Conservation (phyloP, 2,888 invertebrate species). For the Eugnorisma glareosa region DNA sequence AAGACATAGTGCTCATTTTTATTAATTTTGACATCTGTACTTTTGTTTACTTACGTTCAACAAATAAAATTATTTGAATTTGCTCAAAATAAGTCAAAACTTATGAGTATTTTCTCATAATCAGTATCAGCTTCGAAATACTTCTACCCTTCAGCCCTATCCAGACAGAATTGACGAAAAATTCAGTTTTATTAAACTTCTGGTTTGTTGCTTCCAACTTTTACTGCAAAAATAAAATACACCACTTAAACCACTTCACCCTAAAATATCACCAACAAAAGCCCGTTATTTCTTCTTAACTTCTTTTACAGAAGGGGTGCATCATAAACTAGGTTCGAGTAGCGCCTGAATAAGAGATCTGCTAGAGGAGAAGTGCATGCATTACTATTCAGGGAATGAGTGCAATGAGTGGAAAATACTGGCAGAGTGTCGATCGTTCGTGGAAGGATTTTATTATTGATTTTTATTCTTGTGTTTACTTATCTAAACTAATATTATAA, state of each 20-base stretch:
- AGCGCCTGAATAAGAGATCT: slow-evolving; percentile 69
- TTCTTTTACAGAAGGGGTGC: slow-evolving; percentile 37
- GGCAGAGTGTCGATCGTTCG: slow-evolving; percentile 10
- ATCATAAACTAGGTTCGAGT: slow-evolving; percentile 53
- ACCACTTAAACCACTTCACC: neutral
- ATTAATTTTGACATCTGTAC: too few relatives aligned
- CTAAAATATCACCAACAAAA: slow-evolving; percentile 1
- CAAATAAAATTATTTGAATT: too few relatives aligned
- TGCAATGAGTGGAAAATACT: slow-evolving; percentile 54
- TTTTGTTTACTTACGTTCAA: too few relatives aligned
- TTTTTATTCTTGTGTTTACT: neutral
- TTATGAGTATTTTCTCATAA: too few relatives aligned
- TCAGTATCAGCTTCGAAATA: too few relatives aligned
- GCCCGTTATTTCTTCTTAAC: neutral
- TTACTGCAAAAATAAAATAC: neutral
- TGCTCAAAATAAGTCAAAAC: too few relatives aligned
- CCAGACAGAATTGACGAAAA: neutral
- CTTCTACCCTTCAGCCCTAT: neutral
- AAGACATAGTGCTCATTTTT: too few relatives aligned
- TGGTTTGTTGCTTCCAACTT: neutral
- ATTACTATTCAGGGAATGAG: slow-evolving; percentile 71
- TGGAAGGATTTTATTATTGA: slow-evolving; percentile 21
- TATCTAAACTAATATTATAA: too few relatives aligned
- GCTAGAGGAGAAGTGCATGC: slow-evolving; percentile 73
- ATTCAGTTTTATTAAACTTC: neutral